These are phyloP conservation scores for Himalopsyche kuldschensis DNA, from an alignment of 2,888 invertebrate species.

Conservation along the genomic window DNA sequence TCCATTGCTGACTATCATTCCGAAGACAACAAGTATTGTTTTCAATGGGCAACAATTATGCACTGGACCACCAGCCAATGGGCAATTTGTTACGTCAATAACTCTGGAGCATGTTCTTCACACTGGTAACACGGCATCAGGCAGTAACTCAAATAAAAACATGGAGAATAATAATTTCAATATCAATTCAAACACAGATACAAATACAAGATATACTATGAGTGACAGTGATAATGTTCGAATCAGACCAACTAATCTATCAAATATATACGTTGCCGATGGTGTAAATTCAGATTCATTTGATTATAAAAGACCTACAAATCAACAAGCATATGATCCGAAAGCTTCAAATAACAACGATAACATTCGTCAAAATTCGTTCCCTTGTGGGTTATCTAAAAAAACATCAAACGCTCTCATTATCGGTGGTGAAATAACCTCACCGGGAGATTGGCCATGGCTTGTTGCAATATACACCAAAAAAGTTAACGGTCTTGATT, in stretches of 20 bases:
- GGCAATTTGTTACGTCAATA: constrained; percentile 45
- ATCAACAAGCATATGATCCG: not conserved
- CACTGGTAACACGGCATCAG: not conserved
- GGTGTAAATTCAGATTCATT: not conserved
- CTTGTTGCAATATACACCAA: constrained; percentile 46
- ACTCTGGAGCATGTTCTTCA: constrained; percentile 46
- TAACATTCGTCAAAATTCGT: too few species aligned
- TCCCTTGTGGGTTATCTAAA: constrained; percentile 36
- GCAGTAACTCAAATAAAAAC: too few species aligned
- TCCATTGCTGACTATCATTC: constrained; percentile 44
- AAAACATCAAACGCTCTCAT: constrained; percentile 42
- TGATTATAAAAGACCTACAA: not conserved
- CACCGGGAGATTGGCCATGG: constrained; percentile 50
- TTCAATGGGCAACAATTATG: constrained; percentile 47
- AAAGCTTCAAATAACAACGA: not conserved
- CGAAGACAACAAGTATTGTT: constrained; percentile 47
- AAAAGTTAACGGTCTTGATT: constrained; percentile 42
- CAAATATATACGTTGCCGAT: not conserved
- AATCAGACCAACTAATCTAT: not conserved
- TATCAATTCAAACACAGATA: too few species aligned
- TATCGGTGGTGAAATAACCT: constrained; percentile 41
- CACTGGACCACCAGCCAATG: constrained; percentile 44
- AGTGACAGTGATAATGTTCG: not conserved
- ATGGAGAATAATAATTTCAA: too few species aligned
- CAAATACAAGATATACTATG: too few species aligned